phyloP scores from a whole-genome alignment of 2,797 vertebrate genomes.

The Aeoliscus strigatus region DNA sequence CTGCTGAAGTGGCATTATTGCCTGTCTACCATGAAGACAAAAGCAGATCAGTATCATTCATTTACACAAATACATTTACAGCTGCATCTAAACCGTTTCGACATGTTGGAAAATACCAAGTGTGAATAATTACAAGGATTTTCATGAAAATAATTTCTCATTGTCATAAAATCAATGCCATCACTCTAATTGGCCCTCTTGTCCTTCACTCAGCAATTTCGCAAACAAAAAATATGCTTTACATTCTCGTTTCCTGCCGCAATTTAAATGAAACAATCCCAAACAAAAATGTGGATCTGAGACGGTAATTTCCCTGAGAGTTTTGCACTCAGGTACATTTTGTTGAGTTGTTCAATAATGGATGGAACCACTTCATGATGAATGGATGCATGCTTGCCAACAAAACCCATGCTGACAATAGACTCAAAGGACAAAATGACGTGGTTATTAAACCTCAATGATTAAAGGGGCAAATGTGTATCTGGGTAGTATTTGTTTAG shows the following conservation, averaged over 20 bases:
- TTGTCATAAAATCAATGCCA: slow-evolving; percentile 5
- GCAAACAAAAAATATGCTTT: slow-evolving; percentile 41
- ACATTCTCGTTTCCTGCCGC: slow-evolving; percentile 29
- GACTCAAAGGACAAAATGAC: slow-evolving; percentile 25
- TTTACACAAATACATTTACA: no score
- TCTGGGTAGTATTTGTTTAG: slow-evolving; percentile 5
- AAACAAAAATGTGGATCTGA: no score
- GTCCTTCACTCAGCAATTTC: slow-evolving; percentile 51
- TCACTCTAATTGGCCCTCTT: slow-evolving; percentile 43
- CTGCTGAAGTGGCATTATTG: no score
- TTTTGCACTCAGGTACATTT: slow-evolving; percentile 12
- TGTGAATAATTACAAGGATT: slow-evolving; percentile 25
- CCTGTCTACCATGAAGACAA: no score
- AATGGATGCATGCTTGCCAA: slow-evolving; percentile 17
- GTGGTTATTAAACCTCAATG: slow-evolving; percentile 20
- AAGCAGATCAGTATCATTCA: no score
- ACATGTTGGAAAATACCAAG: slow-evolving; percentile 1
- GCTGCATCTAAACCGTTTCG: neutral
- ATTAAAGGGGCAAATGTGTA: slow-evolving; percentile 24
- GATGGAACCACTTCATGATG: slow-evolving; percentile 30
- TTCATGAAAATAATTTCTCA: slow-evolving; percentile 11
- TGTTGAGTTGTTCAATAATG: slow-evolving; percentile 13
- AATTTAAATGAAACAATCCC: slow-evolving; percentile 16
- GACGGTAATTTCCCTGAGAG: slow-evolving; percentile 38
- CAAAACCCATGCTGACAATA: slow-evolving; percentile 29